Evolutionary conservation across 2,113 vertebrate species (phyloP).

Genomic region (Centropus unirufus): DNA sequence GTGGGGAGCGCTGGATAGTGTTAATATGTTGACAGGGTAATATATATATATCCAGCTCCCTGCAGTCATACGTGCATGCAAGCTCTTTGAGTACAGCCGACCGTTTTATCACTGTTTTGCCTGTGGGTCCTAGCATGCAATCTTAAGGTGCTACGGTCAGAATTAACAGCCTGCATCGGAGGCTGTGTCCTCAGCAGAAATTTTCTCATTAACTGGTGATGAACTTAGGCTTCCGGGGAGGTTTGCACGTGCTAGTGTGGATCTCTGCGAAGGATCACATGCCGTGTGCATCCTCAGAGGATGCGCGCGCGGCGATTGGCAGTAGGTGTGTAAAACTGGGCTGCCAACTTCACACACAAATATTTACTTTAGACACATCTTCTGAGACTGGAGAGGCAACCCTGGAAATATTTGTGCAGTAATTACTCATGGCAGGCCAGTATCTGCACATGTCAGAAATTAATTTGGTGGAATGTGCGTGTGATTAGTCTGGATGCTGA

Average conservation of each 20-base stretch:
- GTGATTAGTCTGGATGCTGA: constrained; percentile 17
- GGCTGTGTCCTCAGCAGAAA: not conserved
- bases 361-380: not conserved
- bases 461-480: constrained; percentile 19
- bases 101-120: not conserved
- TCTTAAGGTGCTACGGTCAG: not conserved
- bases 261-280: not conserved
- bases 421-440: constrained; percentile 1
- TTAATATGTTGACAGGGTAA: not conserved
- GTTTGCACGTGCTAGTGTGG: not conserved
- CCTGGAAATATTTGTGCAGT: not conserved
- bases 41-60: not conserved
- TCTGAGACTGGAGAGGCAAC: not conserved
- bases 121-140: not conserved
- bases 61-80: not conserved
- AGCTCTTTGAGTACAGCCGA: not conserved
- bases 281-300: not conserved
- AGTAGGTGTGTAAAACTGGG: not conserved
- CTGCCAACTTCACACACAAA: not conserved
- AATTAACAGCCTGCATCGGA: not conserved
- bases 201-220: not conserved
- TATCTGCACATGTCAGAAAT: not conserved
- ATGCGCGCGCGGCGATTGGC: not conserved
- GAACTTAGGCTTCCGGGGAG: not conserved
- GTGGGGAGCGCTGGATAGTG: not conserved